Evolutionary conservation across 2,113 vertebrate genomes (phyloP), one percentile per base, ranked within the genome.

Genomic region (Rhinogobius similis): DNA sequence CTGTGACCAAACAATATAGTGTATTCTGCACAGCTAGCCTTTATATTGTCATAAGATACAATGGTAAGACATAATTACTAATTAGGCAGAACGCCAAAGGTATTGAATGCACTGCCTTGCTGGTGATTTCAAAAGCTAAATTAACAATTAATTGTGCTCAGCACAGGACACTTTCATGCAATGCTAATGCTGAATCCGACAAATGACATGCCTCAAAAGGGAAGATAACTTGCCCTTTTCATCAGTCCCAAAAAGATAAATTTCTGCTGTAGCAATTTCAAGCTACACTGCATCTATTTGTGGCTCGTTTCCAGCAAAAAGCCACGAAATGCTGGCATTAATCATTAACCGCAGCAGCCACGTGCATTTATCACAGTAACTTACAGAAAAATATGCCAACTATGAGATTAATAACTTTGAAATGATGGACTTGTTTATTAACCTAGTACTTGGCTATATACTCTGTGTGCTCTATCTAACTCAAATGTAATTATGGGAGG

Each of bases 281-380:
- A 72, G 82, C 74, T 77, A 62, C 55, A 1, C 64, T 78, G 63
- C 65, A 59, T 81, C 67, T 82, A 71, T 76, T 66, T 5, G 36
- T 71, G 72, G 65, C 74, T 85, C 52, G 71, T 79, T 79, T 77
- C 43, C 66, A 89, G 66, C 46, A 58, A 65, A 82, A 72, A 79
- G 65, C 32, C 39, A 48, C 26, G 75, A 72, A 82, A 76, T 70
- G 62, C 43, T 46, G 52, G 62, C 72, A 88, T 79, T 65, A 75
- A 84, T 84, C 61, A 83, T 86, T 73, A 66, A 73, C 72, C 63
- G 53, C 68, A 65, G 75, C 27, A 76, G 71, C 52, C 12, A 65
- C 64, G 61, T 68, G 62, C 50, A 87, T 82, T 65, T 64, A 78
- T 65, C 72, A 67, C 41, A 67, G 39, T 78, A 75, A 67, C 68